Evolutionary conservation across 2,888 invertebrate genomes (phyloP).

Genomic region (Apoda limacodes): DNA sequence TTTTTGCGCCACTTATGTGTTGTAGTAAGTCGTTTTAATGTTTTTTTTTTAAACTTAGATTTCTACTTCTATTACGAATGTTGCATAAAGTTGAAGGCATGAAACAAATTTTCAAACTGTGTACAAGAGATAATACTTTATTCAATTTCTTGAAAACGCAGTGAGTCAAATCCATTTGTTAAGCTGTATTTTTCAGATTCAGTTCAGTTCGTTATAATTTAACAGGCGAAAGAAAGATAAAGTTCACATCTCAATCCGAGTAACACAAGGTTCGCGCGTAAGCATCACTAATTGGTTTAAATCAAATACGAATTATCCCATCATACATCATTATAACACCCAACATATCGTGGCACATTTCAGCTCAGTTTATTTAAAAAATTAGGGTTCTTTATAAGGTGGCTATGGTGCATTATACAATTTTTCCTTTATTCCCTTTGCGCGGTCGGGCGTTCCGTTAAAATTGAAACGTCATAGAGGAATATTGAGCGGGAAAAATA

Average conservation of each 20-base stretch:
- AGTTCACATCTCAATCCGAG: constrained; percentile 30
- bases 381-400: constrained; percentile 25
- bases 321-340: constrained; percentile 31
- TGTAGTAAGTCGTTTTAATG: too few relatives aligned
- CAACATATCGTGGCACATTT: neutral
- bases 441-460: constrained; percentile 29
- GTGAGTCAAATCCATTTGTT: constrained; percentile 12
- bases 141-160: too few relatives aligned
- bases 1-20: too few relatives aligned
- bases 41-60: too few relatives aligned
- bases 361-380: too few relatives aligned
- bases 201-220: constrained; percentile 24
- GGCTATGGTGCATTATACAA: constrained; percentile 29
- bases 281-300: constrained; percentile 66
- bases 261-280: constrained; percentile 48
- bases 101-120: too few relatives aligned
- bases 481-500: constrained; percentile 39
- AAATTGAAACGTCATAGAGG: constrained; percentile 57
- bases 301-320: constrained; percentile 57
- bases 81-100: too few relatives aligned
- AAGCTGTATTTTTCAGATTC: constrained; percentile 25
- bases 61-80: too few relatives aligned
- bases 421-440: constrained; percentile 26
- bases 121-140: too few relatives aligned
- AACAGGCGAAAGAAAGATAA: constrained; percentile 26